Evolutionary conservation across 2,797 vertebrate species (phyloP), one percentile per base, ranked within the genome.

Genomic region (Cossypha polioptera): DNA sequence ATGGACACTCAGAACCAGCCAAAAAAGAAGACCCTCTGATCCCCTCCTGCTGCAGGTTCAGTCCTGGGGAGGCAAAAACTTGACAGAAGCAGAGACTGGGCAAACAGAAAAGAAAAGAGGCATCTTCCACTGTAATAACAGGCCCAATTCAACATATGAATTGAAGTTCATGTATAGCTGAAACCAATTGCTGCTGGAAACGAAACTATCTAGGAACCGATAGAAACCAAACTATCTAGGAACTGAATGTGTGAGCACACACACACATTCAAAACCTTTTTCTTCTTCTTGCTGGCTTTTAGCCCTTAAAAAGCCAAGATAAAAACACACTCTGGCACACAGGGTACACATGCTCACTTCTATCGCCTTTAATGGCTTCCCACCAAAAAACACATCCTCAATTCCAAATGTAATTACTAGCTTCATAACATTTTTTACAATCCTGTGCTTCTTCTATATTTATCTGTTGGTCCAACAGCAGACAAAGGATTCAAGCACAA

Each of bases 121-220:
- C 55, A 80, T 43, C 42, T 84, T 85, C 58, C 31, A 48, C 29
- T 31, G 31, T 2, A 2, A 53, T 7, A 72, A 11, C 17, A 66
- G 20, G 38, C 36, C 47, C 45, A 58, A 50, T 36, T 26, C 35
- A 36, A 57, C 0, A 1, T 9, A 4, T 15, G 31, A 77, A 89
- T 69, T 31, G 0, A 92, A 76, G 38, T 14, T 57, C 54, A 71
- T 13, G 13, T 14, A 4, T n/a, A 80, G 14, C 58, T 92, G 91
- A 96, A 94, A 93, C 42, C 68, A 77, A 26, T 33, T 72, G 53
- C 63, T 77, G 88, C 77, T 7, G 83, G 53, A 94, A 89, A 87
- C 42, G 22, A 55, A 83, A 79, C 81, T 57, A 9, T 68, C 72
- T 66, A 94, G 36, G 75, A 96, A 93, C 42, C 47, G 58, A 80